These are phyloP conservation scores for Amphiduros pacificus DNA, from an alignment of 2,888 invertebrate genomes.

Conservation along the genomic window DNA sequence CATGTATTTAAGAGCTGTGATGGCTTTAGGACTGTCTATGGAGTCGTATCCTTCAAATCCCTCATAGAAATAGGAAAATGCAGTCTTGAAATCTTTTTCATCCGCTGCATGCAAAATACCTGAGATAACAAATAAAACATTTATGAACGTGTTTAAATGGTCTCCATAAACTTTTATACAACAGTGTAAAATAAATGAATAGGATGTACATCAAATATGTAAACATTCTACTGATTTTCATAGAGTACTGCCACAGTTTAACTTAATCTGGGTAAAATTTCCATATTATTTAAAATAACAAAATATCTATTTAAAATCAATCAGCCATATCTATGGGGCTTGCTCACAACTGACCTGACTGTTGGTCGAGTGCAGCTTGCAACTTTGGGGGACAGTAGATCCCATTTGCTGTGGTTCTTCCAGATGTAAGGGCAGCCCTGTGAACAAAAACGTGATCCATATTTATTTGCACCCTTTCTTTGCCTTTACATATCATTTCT, in stretches of 20 bases:
- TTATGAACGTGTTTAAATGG: too few relatives aligned
- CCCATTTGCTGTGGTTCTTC: constrained; percentile 98
- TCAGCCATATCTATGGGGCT: too few relatives aligned
- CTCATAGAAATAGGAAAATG: constrained; percentile 99
- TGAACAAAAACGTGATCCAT: too few relatives aligned
- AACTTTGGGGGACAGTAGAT: constrained; percentile 99
- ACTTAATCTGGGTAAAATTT: too few relatives aligned
- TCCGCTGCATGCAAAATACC: constrained; percentile 97
- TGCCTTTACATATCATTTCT: too few relatives aligned
- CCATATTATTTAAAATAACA: background rate
- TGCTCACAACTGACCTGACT: constrained; percentile 83
- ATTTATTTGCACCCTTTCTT: too few relatives aligned
- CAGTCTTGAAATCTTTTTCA: constrained; percentile 99
- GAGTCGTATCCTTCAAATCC: constrained; percentile 99
- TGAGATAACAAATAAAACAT: too few relatives aligned
- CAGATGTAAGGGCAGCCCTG: constrained; percentile 93
- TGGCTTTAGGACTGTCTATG: constrained; percentile 84
- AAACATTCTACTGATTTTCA: background rate
- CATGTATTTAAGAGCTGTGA: constrained; percentile 99
- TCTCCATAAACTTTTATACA: too few relatives aligned
- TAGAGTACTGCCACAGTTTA: too few relatives aligned
- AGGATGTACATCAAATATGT: too few relatives aligned
- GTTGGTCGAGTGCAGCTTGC: constrained; percentile 95
- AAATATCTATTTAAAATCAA: background rate
- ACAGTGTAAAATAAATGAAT: too few relatives aligned